A percentile compares a stretch with the other conserved stretches of the same genome.
Conservation (phyloP, 1,140 invertebrate species). For the Formica exsecta region DNA sequence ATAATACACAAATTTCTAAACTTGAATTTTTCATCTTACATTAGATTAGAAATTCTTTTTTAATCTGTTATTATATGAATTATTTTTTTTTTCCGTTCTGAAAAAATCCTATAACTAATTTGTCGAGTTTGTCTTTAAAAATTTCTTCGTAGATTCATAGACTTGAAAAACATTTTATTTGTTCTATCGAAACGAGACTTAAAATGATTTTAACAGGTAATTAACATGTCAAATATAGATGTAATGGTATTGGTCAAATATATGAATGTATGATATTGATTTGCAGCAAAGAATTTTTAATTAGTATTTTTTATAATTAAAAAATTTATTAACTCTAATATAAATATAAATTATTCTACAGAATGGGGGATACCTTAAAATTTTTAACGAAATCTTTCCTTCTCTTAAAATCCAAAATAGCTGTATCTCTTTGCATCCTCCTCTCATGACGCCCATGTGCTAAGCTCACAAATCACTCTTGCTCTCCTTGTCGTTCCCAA, state of each 20-base stretch:
- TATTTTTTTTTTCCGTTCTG: not conserved
- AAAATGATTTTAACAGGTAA: not conserved
- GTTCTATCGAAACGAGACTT: not conserved
- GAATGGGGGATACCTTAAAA: not conserved
- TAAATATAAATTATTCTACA: constrained; percentile 17
- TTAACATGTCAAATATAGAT: not conserved
- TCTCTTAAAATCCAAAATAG: not conserved
- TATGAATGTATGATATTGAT: not conserved
- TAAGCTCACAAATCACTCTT: constrained; percentile 8
- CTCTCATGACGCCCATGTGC: constrained; percentile 28
- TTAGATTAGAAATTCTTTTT: not conserved
- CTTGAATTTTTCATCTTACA: not conserved
- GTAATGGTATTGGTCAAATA: not conserved
- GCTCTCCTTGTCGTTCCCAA: not conserved
- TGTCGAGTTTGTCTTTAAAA: not conserved
- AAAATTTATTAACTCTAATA: not conserved
- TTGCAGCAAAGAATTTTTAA: not conserved
- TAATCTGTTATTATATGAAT: not conserved
- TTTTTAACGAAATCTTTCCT: not conserved
- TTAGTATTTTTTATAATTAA: constrained; percentile 14
- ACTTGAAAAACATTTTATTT: too few relatives aligned
- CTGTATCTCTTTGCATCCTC: not conserved
- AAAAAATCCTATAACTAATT: not conserved
- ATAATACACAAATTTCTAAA: not conserved
- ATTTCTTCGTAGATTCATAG: not conserved